Conservation (phyloP, 1,140 invertebrate species). For the Pantala flavescens region DNA sequence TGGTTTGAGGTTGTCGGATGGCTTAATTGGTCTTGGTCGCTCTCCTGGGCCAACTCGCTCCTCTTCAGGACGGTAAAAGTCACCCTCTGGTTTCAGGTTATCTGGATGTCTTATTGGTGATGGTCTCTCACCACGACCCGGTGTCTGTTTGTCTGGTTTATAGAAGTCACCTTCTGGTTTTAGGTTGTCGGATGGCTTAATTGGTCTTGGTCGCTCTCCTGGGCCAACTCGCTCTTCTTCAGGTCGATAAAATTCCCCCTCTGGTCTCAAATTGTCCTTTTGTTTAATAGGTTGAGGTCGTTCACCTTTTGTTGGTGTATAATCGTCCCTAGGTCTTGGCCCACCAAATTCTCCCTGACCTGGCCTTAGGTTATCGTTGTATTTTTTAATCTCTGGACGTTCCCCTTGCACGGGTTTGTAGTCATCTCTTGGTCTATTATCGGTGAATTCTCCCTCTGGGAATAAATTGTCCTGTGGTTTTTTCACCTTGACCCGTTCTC, state of each 20-base stretch:
- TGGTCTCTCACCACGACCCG: slow-evolving; percentile 20
- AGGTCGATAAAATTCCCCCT: slow-evolving; percentile 44
- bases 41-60: slow-evolving; percentile 29
- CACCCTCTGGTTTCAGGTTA: slow-evolving; percentile 49
- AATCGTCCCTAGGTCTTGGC: slow-evolving; percentile 27
- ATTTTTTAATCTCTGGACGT: slow-evolving; percentile 24
- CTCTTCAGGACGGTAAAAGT: slow-evolving; percentile 34
- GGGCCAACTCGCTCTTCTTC: slow-evolving; percentile 25
- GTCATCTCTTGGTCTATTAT: slow-evolving; percentile 36
- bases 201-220: slow-evolving; percentile 25
- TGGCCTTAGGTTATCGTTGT: slow-evolving; percentile 32
- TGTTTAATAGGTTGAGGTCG: slow-evolving; percentile 31
- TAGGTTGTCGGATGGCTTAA: slow-evolving; percentile 25
- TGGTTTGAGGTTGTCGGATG: slow-evolving; percentile 34
- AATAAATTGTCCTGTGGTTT: slow-evolving; percentile 22
- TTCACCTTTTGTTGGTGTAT: slow-evolving; percentile 36
- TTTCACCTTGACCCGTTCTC: slow-evolving; percentile 30
- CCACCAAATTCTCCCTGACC: slow-evolving; percentile 46
- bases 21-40: slow-evolving; percentile 27
- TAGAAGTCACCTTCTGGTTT: slow-evolving; percentile 27
- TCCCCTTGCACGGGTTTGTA: slow-evolving; percentile 27
- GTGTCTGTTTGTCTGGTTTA: slow-evolving; percentile 9
- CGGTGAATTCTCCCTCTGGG: slow-evolving; percentile 20
- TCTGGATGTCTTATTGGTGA: slow-evolving; percentile 22
- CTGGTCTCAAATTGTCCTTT: slow-evolving; percentile 35